These are phyloP conservation scores for Rhadina sibilatrix DNA, from an alignment of 2,113 vertebrate species.

Conservation along the genomic window DNA sequence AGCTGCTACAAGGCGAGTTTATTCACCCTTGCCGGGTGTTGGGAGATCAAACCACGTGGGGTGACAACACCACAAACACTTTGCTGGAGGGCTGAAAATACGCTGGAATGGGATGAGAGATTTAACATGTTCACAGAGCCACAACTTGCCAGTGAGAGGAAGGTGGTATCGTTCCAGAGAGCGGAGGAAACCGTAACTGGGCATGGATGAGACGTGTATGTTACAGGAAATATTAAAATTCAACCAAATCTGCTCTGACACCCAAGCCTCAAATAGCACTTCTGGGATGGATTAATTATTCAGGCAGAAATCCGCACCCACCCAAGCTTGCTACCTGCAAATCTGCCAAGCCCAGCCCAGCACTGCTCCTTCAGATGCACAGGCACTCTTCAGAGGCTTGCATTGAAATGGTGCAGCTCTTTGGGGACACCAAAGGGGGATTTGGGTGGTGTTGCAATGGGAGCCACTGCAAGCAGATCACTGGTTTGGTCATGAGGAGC, in stretches of 20 bases:
- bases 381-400: neutral
- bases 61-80: constrained; percentile 46
- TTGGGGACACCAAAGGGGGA: neutral
- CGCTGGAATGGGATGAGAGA: constrained; percentile 37
- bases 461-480: neutral
- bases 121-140: constrained; percentile 9
- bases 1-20: constrained; percentile 5
- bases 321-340: neutral
- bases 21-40: constrained; percentile 3
- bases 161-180: neutral
- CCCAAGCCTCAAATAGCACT: constrained; percentile 32
- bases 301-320: constrained; percentile 48
- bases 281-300: constrained; percentile 41
- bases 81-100: constrained; percentile 52
- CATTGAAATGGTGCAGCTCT: neutral
- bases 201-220: neutral
- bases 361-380: neutral
- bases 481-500: neutral
- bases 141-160: neutral
- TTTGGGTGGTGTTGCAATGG: neutral
- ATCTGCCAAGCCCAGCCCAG: constrained; percentile 32
- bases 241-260: constrained; percentile 47
- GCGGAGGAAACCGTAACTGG: neutral
- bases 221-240: constrained; percentile 57
- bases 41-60: constrained; percentile 32